Conservation (phyloP, 2,113 vertebrate species). For the Nicator chloris region DNA sequence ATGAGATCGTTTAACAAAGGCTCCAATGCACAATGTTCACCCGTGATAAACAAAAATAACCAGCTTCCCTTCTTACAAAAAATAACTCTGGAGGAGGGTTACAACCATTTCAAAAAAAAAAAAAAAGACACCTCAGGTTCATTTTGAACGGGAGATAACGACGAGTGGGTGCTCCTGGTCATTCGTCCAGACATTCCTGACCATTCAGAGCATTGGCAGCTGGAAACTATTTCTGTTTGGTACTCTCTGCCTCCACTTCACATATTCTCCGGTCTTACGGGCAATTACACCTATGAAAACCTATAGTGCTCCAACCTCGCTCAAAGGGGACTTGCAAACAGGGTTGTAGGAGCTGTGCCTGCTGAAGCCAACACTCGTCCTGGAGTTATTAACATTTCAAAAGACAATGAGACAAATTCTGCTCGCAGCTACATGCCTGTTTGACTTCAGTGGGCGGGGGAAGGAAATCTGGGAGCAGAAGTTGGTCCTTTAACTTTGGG, state of each 20-base stretch:
- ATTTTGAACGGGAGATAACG: conserved; percentile 17
- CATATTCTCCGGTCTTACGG: background rate
- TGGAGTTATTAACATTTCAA: conserved; percentile 77
- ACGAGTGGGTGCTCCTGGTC: background rate
- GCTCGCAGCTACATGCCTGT: conserved; percentile 48
- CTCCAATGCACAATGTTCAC: conserved; percentile 22
- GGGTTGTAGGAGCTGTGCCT: conserved; percentile 18
- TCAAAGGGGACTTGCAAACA: conserved; percentile 44
- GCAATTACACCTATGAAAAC: background rate
- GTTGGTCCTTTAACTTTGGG: conserved; percentile 43
- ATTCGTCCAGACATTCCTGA: background rate
- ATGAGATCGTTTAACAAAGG: conserved; percentile 63
- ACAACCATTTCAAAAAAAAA: background rate
- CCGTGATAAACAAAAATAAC: conserved; percentile 6
- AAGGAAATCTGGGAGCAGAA: conserved; percentile 34
- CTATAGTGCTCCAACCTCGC: background rate
- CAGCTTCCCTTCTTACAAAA: background rate
- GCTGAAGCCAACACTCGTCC: conserved; percentile 51
- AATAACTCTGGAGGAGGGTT: background rate
- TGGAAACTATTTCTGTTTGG: conserved; percentile 40
- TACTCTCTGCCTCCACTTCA: background rate
- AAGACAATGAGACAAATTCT: conserved; percentile 68
- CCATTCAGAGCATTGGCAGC: conserved; percentile 27
- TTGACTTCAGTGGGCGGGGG: conserved; percentile 31
- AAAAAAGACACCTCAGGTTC: background rate